Evolutionary conservation across 2,113 vertebrate species (phyloP).

Genomic region (Mungos mungo): DNA sequence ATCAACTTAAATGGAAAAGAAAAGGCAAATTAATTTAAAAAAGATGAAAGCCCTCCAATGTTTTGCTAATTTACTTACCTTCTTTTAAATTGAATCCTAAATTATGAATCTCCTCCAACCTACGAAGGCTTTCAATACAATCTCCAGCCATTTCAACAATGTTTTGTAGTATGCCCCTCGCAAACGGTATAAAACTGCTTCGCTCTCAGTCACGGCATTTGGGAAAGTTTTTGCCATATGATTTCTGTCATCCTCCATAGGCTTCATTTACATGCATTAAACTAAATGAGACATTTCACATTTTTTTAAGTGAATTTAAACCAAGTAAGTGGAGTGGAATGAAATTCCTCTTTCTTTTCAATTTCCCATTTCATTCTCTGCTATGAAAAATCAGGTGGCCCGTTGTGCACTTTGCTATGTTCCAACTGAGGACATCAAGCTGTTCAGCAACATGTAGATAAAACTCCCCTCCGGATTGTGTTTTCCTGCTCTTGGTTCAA

Average conservation of each 20-base stretch:
- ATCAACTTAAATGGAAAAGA: background rate
- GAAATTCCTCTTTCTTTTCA: background rate
- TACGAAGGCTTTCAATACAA: background rate
- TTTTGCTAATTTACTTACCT: background rate
- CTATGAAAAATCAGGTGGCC: background rate
- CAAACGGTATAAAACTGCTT: background rate
- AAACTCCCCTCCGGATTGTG: background rate
- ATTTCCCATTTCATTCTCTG: background rate
- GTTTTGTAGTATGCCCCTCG: background rate
- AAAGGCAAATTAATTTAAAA: constrained; percentile 6
- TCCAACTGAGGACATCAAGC: constrained; percentile 43
- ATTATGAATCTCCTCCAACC: background rate
- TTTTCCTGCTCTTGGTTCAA: background rate
- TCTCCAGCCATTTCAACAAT: background rate
- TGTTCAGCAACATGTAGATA: constrained; percentile 20
- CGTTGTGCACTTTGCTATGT: background rate
- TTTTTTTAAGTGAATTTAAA: background rate
- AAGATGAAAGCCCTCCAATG: background rate
- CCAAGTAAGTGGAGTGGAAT: background rate
- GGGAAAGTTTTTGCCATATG: background rate
- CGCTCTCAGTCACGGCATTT: background rate
- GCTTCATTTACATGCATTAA: background rate
- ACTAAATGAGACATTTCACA: background rate
- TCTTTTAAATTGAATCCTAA: background rate
- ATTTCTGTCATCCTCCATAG: constrained; percentile 46